Percentiles rank a stretch among this genome's conserved stretches.
phyloP scores from a whole-genome alignment of 2,797 vertebrate species.

The Gephyroberyx darwinii region DNA sequence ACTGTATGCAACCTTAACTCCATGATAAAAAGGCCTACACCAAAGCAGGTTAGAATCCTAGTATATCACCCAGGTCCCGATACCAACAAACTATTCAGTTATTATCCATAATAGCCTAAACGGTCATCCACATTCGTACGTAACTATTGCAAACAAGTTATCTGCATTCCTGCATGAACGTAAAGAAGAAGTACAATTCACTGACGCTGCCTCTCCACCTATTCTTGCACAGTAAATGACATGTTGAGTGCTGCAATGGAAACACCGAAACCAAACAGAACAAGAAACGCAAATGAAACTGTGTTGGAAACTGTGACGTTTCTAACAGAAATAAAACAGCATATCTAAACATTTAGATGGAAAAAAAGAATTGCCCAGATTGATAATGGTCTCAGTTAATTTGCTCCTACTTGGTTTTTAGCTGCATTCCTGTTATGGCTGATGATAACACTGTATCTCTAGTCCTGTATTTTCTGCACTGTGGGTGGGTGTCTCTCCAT shows the following conservation, averaged over 20 bases:
- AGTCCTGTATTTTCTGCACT: conserved; percentile 12
- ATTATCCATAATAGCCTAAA: conserved; percentile 23
- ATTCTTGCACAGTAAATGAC: conserved; percentile 4
- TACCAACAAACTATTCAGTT: neutral
- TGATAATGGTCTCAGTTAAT: conserved; percentile 12
- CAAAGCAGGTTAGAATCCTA: neutral
- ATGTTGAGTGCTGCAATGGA: conserved; percentile 15
- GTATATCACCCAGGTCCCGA: neutral
- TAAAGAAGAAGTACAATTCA: neutral
- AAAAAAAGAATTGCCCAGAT: conserved; percentile 1
- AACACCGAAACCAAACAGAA: conserved; percentile 12
- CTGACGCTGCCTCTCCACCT: neutral
- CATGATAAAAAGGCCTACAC: neutral
- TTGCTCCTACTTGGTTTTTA: neutral
- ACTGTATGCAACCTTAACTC: conserved; percentile 9
- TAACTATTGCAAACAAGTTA: neutral
- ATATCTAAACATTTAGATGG: conserved; percentile 2
- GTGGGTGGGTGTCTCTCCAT: neutral
- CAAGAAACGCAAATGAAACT: conserved; percentile 12
- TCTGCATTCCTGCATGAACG: neutral
- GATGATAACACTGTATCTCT: conserved; percentile 17
- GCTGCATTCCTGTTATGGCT: conserved; percentile 19
- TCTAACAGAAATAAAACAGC: conserved; percentile 19
- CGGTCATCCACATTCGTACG: neutral
- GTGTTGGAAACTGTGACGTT: neutral